Base-by-base conservation (phyloP, 37 sponge, comb jelly and placozoan genomes). In the Halichondria panicea region DNA sequence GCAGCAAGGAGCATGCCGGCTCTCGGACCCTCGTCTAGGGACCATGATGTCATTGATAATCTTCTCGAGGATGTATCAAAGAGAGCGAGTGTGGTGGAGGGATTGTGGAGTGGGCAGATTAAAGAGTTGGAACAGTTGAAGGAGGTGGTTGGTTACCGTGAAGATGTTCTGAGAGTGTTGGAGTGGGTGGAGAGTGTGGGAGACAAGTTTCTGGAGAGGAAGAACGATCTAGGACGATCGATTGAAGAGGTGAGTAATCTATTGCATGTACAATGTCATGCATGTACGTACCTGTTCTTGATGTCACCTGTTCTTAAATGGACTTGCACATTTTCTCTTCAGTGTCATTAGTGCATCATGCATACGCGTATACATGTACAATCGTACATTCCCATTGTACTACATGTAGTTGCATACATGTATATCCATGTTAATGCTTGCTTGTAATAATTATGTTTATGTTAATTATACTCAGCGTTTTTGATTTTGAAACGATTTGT, bases 131-230 rank as follows among this genome's bases (percentile, higher is more conserved):
- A 89, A 28, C 70, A 79, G 55, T 59, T 80, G 7, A 27, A 31
- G 35, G 74, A 67, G 55, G 78, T 63, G 30, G 36, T 78, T 19
- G 74, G 83, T 69, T 89, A 83, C 53, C 57, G 42, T n/a, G 79
- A 71, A 33, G 79, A 48, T 11, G 85, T 77, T 22, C 66, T 79
- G 11, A 30, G 63, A 22, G 78, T 85, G 31, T 28, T 72, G 43
- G 63, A 63, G 70, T 72, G 79, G 79, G 21, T 85, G 32, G 78
- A 85, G 2, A 25, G 27, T 3, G 73, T 53, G 30, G 72, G 72
- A 15, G 25, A 31, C 4, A 28, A 50, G 43, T 78, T 53, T 22
- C 44, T 55, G 27, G 15, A 55, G 48, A 13, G 30, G 27, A 30
- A 42, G 7, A 19, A 85, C 50, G 43, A 78, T 30, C 72, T 55